Evolutionary conservation across 2,797 vertebrate species (phyloP), one percentile per base, ranked within the genome.

Genomic region (Pteronotus mesoamericanus): DNA sequence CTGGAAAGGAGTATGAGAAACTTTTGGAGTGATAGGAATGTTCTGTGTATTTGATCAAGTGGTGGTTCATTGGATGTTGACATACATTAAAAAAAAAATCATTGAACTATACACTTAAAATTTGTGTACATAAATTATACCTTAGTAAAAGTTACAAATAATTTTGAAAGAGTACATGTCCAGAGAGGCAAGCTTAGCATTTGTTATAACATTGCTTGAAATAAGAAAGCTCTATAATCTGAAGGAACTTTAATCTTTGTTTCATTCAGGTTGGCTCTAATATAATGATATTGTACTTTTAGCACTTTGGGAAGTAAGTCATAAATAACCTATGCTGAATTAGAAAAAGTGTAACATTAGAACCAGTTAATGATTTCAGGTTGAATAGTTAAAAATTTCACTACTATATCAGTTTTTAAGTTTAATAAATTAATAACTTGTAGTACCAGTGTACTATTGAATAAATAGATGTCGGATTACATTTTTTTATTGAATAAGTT

Each of bases 241-340:
- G 53, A 74, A 95, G 53, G 34, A 34, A 96, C 69, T 94, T 92
- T 87, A 84, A 57, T 72, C 53, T 82, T 91, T 83, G 34, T 91
- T 88, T 95, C n/a, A 32, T 86, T 94, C 55, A 72, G 3, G 16
- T 66, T 86, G 77, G 24, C 69, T 93, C 29, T 85, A 71, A 66
- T 10, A 42, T 79, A 84, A 55, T 84, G 53, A 83, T 64, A 79
- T 11, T 66, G 53, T 79, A 34, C 16, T 90, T 87, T 87, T 82
- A 93, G 55, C 77, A 87, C 69, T 90, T 59, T 78, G 29, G 32
- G 46, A 34, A 92, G 66, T 90, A 64, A 51, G 12, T 64, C 44
- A 59, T 82, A 77, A 90, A 78, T 61, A 72, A 32, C 3, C 22
- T 71, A 12, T 44, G 44, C 34, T 78, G 90, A 75, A 46, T 66